These are phyloP conservation scores for Aphidius gifuensis DNA, from an alignment of 1,140 invertebrate genomes.

Conservation along the genomic window DNA sequence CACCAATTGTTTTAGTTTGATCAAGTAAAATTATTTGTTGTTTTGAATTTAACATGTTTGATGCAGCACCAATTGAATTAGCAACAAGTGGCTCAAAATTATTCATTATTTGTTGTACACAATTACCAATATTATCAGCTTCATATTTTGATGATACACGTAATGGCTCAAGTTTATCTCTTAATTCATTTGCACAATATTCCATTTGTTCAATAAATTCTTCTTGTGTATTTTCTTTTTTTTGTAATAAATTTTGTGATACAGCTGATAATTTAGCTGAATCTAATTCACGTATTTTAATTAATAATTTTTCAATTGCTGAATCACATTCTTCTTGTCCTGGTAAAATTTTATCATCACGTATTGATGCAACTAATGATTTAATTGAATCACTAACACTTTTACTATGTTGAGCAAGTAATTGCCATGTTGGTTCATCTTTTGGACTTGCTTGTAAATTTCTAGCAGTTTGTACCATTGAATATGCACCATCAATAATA, in stretches of 20 bases:
- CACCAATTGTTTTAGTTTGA: conserved; percentile 91
- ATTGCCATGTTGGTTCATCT: conserved; percentile 91
- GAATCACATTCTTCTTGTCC: conserved; percentile 91
- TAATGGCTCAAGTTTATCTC: conserved; percentile 79
- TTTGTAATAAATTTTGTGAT: conserved; percentile 72
- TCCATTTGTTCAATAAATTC: conserved; percentile 78
- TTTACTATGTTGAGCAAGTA: conserved; percentile 89
- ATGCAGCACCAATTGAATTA: conserved; percentile 82
- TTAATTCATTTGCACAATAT: conserved; percentile 71
- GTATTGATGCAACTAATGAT: conserved; percentile 84
- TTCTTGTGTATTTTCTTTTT: conserved; percentile 75
- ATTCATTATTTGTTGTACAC: conserved; percentile 75
- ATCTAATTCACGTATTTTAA: conserved; percentile 79
- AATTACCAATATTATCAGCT: conserved; percentile 90
- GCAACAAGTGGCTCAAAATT: conserved; percentile 84
- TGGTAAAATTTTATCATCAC: conserved; percentile 80
- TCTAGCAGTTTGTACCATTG: conserved; percentile 89
- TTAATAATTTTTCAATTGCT: conserved; percentile 75
- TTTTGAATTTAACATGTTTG: conserved; percentile 83
- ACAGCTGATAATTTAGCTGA: conserved; percentile 83
- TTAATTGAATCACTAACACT: conserved; percentile 96
- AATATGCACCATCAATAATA: conserved; percentile 80
- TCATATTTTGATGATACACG: conserved; percentile 81
- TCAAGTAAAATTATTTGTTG: conserved; percentile 87
- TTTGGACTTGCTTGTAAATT: conserved; percentile 83